Evolutionary conservation across 2,113 vertebrate genomes (phyloP).

Genomic region (Electrona antarctica): DNA sequence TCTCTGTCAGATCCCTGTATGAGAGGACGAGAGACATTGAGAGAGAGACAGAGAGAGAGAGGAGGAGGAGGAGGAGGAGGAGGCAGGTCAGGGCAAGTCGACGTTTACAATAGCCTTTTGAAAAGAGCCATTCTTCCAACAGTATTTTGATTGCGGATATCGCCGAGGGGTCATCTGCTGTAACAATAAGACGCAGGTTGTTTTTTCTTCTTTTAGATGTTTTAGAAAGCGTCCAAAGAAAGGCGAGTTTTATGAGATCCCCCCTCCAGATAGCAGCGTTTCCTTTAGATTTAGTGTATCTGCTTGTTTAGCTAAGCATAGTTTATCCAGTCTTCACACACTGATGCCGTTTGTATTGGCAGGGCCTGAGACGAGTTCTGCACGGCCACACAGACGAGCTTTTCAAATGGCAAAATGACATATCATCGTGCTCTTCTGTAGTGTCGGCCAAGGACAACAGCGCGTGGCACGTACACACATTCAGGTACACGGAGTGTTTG

Average conservation of each 20-base stretch:
- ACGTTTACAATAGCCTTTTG: background rate
- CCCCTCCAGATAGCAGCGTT: constrained; percentile 27
- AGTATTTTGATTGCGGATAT: constrained; percentile 35
- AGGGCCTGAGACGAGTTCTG: constrained; percentile 30
- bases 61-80: constrained; percentile 9
- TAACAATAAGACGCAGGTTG: constrained; percentile 5
- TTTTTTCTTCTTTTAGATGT: constrained; percentile 15
- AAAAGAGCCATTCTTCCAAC: background rate
- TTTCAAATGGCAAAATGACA: constrained; percentile 41
- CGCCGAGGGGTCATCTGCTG: constrained; percentile 5
- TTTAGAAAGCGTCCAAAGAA: constrained; percentile 33
- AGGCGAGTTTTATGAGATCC: constrained; percentile 28
- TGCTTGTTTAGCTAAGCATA: constrained; percentile 43
- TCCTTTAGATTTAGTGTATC: constrained; percentile 36
- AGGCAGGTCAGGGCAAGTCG: background rate
- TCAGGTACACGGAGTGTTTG: constrained; percentile 32
- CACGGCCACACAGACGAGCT: constrained; percentile 25
- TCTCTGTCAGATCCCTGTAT: constrained; percentile 88
- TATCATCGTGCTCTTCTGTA: constrained; percentile 22
- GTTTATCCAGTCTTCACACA: constrained; percentile 38
- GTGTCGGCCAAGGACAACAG: constrained; percentile 49
- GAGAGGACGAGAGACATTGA: constrained; percentile 3
- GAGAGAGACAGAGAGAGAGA: constrained; percentile 19
- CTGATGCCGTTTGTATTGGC: constrained; percentile 53
- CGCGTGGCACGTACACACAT: constrained; percentile 8